Conservation (phyloP, 2,797 vertebrate genomes). For the Cossypha caffra region DNA sequence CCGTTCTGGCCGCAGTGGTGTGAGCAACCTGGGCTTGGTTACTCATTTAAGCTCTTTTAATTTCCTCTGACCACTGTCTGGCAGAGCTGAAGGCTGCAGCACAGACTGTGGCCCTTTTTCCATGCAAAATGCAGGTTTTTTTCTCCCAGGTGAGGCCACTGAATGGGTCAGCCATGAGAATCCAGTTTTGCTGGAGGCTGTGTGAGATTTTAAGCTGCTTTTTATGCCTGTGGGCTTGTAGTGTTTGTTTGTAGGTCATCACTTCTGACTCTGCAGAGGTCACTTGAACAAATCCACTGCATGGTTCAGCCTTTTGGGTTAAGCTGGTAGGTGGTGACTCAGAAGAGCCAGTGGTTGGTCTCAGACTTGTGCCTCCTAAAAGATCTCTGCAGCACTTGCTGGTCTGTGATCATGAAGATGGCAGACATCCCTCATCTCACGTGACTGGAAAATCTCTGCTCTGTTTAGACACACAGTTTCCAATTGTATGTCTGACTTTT, state of each 20-base stretch:
- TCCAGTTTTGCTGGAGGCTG: not conserved
- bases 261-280: not conserved
- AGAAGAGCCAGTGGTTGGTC: not conserved
- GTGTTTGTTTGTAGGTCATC: not conserved
- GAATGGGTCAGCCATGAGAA: not conserved
- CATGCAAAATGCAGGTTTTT: not conserved
- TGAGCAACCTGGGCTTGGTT: not conserved
- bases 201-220: not conserved
- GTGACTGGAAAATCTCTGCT: not conserved
- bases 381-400: not conserved
- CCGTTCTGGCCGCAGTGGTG: not conserved
- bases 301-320: not conserved
- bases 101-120: not conserved
- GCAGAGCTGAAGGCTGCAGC: not conserved
- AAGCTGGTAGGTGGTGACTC: not conserved
- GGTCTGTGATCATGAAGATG: not conserved
- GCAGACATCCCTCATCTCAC: not conserved
- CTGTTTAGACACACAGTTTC: rapidly evolving
- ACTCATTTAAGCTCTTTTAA: not conserved
- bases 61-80: slow-evolving; percentile 31
- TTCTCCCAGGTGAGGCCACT: not conserved
- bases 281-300: not conserved
- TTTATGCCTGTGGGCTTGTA: not conserved
- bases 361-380: not conserved
- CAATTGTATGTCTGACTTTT: not conserved